Percentiles rank a stretch among this genome's conserved stretches.
Evolutionary conservation across 2,797 vertebrate species (phyloP).

Genomic region (Centroberyx gerrardi): DNA sequence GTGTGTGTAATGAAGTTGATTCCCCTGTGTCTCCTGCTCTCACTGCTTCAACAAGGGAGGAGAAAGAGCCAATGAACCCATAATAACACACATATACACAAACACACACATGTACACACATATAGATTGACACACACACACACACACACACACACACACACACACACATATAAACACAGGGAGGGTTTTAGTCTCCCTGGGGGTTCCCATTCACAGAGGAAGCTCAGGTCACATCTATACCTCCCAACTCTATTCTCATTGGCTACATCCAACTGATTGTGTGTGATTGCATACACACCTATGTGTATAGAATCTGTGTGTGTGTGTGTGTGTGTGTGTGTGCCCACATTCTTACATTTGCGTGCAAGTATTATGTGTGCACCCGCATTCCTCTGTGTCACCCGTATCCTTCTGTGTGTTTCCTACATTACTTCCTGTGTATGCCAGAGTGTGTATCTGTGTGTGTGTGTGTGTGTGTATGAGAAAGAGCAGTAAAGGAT

Average conservation of each 20-base stretch:
- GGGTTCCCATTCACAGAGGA: constrained; percentile 72
- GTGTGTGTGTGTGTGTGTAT: constrained; percentile 3
- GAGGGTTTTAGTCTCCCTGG: constrained; percentile 67
- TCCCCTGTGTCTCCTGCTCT: constrained; percentile 21
- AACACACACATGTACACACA: constrained; percentile 21
- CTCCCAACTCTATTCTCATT: constrained; percentile 56
- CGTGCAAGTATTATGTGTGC: neutral
- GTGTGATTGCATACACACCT: neutral
- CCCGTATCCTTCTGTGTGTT: neutral
- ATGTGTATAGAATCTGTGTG: constrained; percentile 8
- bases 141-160: constrained; percentile 27
- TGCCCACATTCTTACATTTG: constrained; percentile 3
- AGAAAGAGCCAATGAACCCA: constrained; percentile 23
- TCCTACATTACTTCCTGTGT: neutral
- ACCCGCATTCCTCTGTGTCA: neutral
- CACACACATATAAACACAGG: constrained; percentile 35
- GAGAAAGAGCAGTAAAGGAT: constrained; percentile 34
- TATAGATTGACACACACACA: constrained; percentile 30
- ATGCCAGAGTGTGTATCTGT: constrained; percentile 6
- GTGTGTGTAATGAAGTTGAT: constrained; percentile 16
- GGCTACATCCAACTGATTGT: constrained; percentile 58
- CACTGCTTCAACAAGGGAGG: constrained; percentile 19
- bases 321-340: constrained; percentile 28
- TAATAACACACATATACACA: constrained; percentile 38
- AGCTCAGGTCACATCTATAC: constrained; percentile 68